phyloP scores from a whole-genome alignment of 2,113 vertebrate genomes.

The Labeo catla region DNA sequence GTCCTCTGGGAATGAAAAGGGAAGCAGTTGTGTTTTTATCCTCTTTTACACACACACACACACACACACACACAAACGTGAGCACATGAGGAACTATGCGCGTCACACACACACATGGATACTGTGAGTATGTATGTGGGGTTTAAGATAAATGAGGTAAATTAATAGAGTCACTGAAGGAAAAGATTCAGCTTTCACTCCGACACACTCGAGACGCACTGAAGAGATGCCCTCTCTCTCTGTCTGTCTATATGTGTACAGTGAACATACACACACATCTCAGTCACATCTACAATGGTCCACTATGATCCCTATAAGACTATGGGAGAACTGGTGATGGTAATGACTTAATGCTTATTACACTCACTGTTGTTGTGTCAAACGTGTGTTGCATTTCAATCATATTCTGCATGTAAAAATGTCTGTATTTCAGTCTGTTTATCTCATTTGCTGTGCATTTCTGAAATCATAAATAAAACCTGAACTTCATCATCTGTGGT shows the following conservation, averaged over 20 bases:
- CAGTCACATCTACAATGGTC: not conserved
- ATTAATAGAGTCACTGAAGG: constrained; percentile 92
- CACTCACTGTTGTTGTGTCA: not conserved
- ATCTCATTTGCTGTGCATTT: not conserved
- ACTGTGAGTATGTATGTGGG: constrained; percentile 77
- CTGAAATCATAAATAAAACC: not conserved
- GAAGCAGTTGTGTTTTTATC: constrained; percentile 83
- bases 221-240: constrained; percentile 57
- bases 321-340: not conserved
- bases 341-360: not conserved
- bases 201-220: constrained; percentile 74
- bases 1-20: constrained; percentile 88
- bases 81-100: no score
- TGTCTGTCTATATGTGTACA: not conserved
- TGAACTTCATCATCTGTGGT: not conserved
- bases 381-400: not conserved
- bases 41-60: constrained; percentile 65
- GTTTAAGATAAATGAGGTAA: constrained; percentile 94
- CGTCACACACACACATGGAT: constrained; percentile 29
- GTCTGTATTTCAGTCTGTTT: not conserved
- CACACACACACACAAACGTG: constrained; percentile 55
- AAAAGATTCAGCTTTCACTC: constrained; percentile 81
- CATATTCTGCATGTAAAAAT: no score
- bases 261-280: not conserved
- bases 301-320: not conserved